Evolutionary conservation across 2,888 invertebrate genomes (phyloP), one percentile per base, ranked within the genome.

Genomic region (Lamellibrachia satsuma): DNA sequence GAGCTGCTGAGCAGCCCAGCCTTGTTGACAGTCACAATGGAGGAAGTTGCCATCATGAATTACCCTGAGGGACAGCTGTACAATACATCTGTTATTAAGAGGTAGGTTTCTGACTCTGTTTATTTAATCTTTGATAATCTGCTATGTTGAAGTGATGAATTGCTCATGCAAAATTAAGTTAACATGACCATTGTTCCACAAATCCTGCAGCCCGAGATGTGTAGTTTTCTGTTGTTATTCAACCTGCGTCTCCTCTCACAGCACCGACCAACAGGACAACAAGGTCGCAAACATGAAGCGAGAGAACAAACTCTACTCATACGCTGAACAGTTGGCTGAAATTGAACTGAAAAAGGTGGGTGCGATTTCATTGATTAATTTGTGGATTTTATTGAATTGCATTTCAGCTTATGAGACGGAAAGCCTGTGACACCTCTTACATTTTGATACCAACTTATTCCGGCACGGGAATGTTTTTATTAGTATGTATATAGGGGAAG

Each of bases 301-400:
- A 27, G 99, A 99, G 96, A 99, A 98, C 96, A 99, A 99, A 97
- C 98, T 98, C 2, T 99, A 99, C 96, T 98, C 99, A 94, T 99
- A 98, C 96, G 98, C 99, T 96, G 99, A 99, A 94, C 99, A 99
- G 96, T 97, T 99, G 95, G 99, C 99, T 95, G 99, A 99, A 96
- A 96, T 99, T 94, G 98, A 99, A 96, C 97, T 99, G 92, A 97
- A 98, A n/a, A 97, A 98, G 95, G 97, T 96, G 92, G 51, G 93
- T 22, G 1, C 15, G 8, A 57, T 6, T 75, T 22, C 3, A 75
- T 75, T 11, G n/a, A 91, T 11, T 91, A 6, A 91, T 91, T 91
- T 39, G 91, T 27, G 3, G 91, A 91, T 52, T 91, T 39, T 91
- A 11, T 52, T 39, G 15, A 8, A 22, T 92, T n/a, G 75, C 75